Evolutionary conservation across 2,797 vertebrate genomes (phyloP).

Genomic region (Catharus ustulatus): DNA sequence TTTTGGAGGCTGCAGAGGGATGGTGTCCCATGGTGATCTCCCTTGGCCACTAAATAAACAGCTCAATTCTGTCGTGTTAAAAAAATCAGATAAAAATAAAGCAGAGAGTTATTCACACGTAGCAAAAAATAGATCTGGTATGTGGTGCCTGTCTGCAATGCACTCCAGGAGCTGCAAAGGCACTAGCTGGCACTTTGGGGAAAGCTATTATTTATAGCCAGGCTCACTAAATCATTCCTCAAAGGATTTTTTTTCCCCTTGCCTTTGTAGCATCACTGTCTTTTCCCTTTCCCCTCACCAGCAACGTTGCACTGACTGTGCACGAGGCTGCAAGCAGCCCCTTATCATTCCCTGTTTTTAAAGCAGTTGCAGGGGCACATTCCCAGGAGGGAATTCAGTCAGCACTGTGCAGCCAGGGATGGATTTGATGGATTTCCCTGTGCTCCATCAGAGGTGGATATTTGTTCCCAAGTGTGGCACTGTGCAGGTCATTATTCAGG

Average conservation of each 20-base stretch:
- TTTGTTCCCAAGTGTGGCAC: neutral
- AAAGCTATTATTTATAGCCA: constrained; percentile 36
- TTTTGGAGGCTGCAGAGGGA: neutral
- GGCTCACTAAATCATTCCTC: neutral
- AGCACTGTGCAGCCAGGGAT: neutral
- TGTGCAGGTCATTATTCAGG: neutral
- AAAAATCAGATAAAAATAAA: neutral
- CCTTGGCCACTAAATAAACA: neutral
- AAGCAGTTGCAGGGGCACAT: rapidly evolving
- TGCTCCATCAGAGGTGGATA: rapidly evolving
- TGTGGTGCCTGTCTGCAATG: neutral
- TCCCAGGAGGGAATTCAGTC: neutral
- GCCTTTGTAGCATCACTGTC: neutral
- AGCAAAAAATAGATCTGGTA: constrained; percentile 50
- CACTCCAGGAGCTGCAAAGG: constrained; percentile 11
- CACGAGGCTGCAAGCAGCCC: neutral
- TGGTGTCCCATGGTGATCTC: neutral
- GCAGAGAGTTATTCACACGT: neutral
- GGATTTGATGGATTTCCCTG: neutral
- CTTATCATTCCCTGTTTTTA: neutral
- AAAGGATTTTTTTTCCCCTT: neutral
- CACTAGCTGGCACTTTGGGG: constrained; percentile 1
- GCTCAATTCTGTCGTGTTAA: neutral
- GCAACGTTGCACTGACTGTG: neutral
- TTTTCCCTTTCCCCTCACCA: neutral